Base-by-base conservation (phyloP, 2,888 invertebrate species). In the Ceriagrion tenellum region DNA sequence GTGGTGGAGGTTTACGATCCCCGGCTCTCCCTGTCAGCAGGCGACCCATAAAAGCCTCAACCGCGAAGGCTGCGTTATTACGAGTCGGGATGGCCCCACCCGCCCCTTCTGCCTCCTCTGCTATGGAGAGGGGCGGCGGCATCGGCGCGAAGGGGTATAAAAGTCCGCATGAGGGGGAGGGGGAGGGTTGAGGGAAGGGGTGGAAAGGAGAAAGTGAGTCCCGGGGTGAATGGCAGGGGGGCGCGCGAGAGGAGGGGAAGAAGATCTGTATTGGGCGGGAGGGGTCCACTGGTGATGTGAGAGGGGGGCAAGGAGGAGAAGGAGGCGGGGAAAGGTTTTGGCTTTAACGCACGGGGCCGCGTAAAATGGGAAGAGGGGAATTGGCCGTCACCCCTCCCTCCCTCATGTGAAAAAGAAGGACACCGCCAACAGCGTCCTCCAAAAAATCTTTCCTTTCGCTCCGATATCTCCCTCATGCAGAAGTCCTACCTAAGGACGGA, bases 31-130 rank as follows among this genome's bases (percentile, higher is more conserved):
- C 93, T 93, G 93, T 93, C 93, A 93, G 93, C 93, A 93, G 93
- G 93, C 93, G 93, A 74, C 93, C 93, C 74, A 93, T 93, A 93
- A 93, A 93, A 93, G 93, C 93, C 26, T 93, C 93, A 69, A 93
- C 93, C 93, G 93, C 93, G 93, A 74, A 93, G 93, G 69, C 93
- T 23, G 93, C 55, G 93, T 93, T 93, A 93, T 93, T 93, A 93
- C 93, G 47, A 93, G 35, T 63, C 40, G 93, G 93, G 93, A 93
- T 93, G 93, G 93, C 13, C 47, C 69, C 93, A n/a, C 47, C 89
- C 93, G 16, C 47, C 89, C 89, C 55, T 35, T 81, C 26, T 88
- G 88, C 88, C 26, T 59, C 18, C 59, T n/a, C n/a, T n/a, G 12
- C 55, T 55, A 89, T 47, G 16, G 16, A 26, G 88, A 26, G 55